Percentiles rank a stretch among this genome's conserved stretches.
phyloP scores from a whole-genome alignment of 2,113 vertebrate species.

The Phalacrocorax brasilianus region DNA sequence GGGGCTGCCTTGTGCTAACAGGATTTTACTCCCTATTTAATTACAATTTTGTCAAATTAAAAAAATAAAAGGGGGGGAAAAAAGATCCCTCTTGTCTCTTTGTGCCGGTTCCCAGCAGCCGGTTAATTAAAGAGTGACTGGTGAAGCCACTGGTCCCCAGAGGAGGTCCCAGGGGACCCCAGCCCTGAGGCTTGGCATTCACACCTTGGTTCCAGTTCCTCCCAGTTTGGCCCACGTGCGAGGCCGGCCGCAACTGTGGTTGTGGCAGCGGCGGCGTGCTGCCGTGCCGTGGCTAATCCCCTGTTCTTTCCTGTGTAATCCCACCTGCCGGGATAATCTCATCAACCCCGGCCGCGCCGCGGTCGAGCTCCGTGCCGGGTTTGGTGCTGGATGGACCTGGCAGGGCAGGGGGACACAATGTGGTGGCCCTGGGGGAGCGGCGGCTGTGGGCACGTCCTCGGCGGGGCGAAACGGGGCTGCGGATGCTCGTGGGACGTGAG shows the following conservation, averaged over 20 bases:
- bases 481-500: rapidly evolving
- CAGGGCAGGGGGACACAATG: rapidly evolving
- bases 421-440: background rate
- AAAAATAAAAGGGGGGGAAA: background rate
- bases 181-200: rapidly evolving
- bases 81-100: background rate
- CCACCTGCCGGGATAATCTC: slow-evolving; percentile 30
- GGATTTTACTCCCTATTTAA: slow-evolving; percentile 56
- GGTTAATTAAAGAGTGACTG: background rate
- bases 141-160: background rate
- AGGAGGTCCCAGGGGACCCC: background rate
- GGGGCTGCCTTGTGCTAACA: slow-evolving; percentile 10
- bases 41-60: slow-evolving; percentile 43
- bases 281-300: slow-evolving; percentile 8
- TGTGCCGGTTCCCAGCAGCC: background rate
- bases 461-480: rapidly evolving
- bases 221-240: background rate
- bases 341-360: background rate
- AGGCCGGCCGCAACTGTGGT: rapidly evolving
- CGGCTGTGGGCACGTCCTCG: rapidly evolving
- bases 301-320: background rate
- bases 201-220: background rate
- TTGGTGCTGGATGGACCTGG: background rate
- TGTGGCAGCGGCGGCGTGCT: background rate
- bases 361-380: background rate